Evolutionary conservation across 1,140 invertebrate species (phyloP).

Genomic region (Dendroctonus valens): DNA sequence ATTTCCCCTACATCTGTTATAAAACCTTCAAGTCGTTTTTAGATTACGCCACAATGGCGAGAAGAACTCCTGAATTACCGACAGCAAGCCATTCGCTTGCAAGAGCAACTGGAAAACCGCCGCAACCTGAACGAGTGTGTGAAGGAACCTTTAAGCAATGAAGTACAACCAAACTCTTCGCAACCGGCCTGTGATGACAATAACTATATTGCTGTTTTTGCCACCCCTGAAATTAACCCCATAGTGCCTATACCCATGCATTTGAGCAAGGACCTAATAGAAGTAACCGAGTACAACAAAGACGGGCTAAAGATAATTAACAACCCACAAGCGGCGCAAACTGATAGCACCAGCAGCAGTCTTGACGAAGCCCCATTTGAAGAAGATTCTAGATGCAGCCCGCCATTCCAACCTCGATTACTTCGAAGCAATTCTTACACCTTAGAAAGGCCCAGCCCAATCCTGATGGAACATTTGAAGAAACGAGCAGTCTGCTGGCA

Average conservation of each 20-base stretch:
- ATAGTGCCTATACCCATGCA: conserved; percentile 13
- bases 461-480: conserved; percentile 56
- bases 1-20: neutral
- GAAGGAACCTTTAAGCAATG: neutral
- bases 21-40: neutral
- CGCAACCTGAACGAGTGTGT: conserved; percentile 36
- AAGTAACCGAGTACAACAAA: conserved; percentile 36
- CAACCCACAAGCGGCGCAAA: neutral
- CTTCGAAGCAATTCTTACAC: conserved; percentile 62
- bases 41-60: conserved; percentile 43
- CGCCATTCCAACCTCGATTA: conserved; percentile 48
- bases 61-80: conserved; percentile 46
- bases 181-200: conserved; percentile 16
- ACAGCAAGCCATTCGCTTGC: conserved; percentile 45
- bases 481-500: conserved; percentile 10
- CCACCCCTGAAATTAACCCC: conserved; percentile 1
- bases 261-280: conserved; percentile 33
- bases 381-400: conserved; percentile 6
- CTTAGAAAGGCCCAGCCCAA: conserved; percentile 60
- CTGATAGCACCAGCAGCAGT: neutral
- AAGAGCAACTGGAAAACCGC: conserved; percentile 39
- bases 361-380: neutral
- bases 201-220: conserved; percentile 30
- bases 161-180: neutral
- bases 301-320: conserved; percentile 32